A percentile compares a stretch with the other conserved stretches of the same genome.
These are phyloP conservation scores for Podargus strigoides DNA, from an alignment of 2,797 vertebrate species.

Conservation along the genomic window DNA sequence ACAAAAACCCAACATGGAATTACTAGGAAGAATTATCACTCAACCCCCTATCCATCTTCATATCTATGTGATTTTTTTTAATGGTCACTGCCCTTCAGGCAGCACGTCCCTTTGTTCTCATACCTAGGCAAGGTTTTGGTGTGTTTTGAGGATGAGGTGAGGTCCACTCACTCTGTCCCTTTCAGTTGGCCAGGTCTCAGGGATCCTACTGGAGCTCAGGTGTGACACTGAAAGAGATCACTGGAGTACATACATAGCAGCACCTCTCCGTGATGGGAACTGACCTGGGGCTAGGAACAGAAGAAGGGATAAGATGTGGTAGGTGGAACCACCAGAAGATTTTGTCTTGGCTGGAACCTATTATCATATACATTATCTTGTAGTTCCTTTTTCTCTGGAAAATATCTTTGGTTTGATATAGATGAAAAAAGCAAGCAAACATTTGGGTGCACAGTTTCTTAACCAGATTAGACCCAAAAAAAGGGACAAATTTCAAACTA, in stretches of 20 bases:
- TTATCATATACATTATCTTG: accelerated
- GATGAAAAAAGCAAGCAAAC: background rate
- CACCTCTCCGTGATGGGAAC: background rate
- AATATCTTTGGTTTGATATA: background rate
- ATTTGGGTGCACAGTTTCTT: background rate
- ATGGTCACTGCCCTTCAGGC: background rate
- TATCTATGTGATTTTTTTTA: background rate
- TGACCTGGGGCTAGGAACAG: background rate
- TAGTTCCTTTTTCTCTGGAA: background rate
- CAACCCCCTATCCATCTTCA: background rate
- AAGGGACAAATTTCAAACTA: background rate
- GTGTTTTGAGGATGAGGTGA: background rate
- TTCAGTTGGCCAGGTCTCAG: background rate
- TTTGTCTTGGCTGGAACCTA: background rate
- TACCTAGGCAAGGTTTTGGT: background rate
- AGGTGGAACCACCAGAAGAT: background rate
- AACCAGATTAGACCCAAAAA: background rate
- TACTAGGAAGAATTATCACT: background rate
- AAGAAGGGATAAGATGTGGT: background rate
- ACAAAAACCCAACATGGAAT: background rate
- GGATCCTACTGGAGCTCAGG: background rate
- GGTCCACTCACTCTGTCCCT: background rate
- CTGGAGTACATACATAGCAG: background rate
- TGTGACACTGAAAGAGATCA: background rate
- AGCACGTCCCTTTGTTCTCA: background rate